These are phyloP conservation scores for Leptodactylus fuscus DNA, from an alignment of 2,113 vertebrate genomes.

Conservation along the genomic window DNA sequence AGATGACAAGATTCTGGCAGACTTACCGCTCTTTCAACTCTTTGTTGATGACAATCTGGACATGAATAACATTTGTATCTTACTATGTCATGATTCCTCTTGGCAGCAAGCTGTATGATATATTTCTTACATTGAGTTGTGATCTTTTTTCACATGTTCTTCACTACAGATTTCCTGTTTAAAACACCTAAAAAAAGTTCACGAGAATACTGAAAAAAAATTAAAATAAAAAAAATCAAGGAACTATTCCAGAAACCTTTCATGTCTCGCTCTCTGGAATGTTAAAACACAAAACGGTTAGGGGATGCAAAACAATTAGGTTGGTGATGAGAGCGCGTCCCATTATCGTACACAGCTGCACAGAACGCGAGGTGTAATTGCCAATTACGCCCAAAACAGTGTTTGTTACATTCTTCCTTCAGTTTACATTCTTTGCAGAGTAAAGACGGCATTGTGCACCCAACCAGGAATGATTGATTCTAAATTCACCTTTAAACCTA, in stretches of 20 bases:
- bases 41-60: slow-evolving; percentile 18
- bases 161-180: background rate
- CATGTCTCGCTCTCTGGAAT: slow-evolving; percentile 18
- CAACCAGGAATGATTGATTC: slow-evolving; percentile 32
- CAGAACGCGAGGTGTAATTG: slow-evolving; percentile 26
- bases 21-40: background rate
- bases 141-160: background rate
- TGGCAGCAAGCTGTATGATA: slow-evolving; percentile 1
- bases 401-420: slow-evolving; percentile 53
- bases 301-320: slow-evolving; percentile 26
- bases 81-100: background rate
- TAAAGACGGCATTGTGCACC: slow-evolving; percentile 25
- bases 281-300: slow-evolving; percentile 5
- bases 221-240: background rate
- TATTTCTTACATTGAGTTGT: background rate
- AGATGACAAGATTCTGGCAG: slow-evolving; percentile 23
- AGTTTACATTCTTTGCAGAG: slow-evolving; percentile 42
- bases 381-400: slow-evolving; percentile 48
- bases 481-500: slow-evolving; percentile 34
- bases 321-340: background rate
- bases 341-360: slow-evolving; percentile 50
- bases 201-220: background rate
- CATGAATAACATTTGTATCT: slow-evolving; percentile 33
- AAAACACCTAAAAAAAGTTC: background rate
- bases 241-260: background rate